A percentile compares a stretch with the other conserved stretches of the same genome.
Evolutionary conservation across 2,888 invertebrate genomes (phyloP).

Genomic region (Ditylenchus weischeri): DNA sequence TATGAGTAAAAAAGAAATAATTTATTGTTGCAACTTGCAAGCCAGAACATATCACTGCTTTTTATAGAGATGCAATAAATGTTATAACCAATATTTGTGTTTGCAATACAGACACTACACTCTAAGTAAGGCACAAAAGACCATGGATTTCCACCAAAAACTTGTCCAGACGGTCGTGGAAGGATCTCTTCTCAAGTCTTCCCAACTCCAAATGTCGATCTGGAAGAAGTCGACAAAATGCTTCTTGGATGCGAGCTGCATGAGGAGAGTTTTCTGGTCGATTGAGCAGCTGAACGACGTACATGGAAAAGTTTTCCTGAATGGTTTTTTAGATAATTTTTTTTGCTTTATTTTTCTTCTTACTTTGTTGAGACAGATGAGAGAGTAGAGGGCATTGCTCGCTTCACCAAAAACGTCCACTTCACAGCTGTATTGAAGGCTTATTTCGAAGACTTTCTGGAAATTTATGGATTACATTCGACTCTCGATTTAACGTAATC

Average conservation of each 20-base stretch:
- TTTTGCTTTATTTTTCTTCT: neutral
- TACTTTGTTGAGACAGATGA: slow-evolving; percentile 61
- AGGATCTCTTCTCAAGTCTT: slow-evolving; percentile 35
- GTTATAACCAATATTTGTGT: no score
- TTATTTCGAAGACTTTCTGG: slow-evolving; percentile 60
- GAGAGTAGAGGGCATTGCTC: slow-evolving; percentile 59
- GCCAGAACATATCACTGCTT: no score
- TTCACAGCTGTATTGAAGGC: slow-evolving; percentile 61
- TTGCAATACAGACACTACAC: no score
- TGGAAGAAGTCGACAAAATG: slow-evolving; percentile 30
- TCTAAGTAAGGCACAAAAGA: slow-evolving; percentile 30
- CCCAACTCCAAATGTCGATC: slow-evolving; percentile 8
- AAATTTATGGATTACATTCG: slow-evolving; percentile 27
- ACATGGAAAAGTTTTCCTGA: slow-evolving; percentile 12
- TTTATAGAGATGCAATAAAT: no score
- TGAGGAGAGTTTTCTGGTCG: slow-evolving; percentile 19
- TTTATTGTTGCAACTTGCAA: no score
- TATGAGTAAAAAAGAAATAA: no score
- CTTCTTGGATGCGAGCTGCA: slow-evolving; percentile 8
- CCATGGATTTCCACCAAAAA: slow-evolving; percentile 48
- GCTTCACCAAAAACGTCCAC: slow-evolving; percentile 61
- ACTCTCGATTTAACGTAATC: no score
- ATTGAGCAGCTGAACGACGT: neutral
- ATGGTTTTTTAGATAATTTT: no score
- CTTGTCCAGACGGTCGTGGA: slow-evolving; percentile 47